phyloP scores from a whole-genome alignment of 2,888 invertebrate genomes.

The Teleiodes luculella region DNA sequence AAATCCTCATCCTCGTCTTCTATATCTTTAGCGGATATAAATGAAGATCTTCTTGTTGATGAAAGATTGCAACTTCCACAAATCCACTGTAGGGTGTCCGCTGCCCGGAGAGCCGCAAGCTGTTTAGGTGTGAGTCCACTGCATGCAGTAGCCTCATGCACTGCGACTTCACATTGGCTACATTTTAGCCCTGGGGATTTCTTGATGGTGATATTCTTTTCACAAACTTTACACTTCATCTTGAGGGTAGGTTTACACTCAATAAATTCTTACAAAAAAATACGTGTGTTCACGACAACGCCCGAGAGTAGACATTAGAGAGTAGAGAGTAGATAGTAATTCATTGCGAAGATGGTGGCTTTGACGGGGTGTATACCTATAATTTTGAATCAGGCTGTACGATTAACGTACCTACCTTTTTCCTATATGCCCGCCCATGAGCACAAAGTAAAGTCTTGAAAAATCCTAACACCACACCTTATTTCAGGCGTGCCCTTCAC shows the following conservation, averaged over 20 bases:
- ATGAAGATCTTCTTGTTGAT: neutral
- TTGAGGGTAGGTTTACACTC: neutral
- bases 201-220: conserved; percentile 2
- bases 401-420: too few species aligned
- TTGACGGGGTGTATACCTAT: too few species aligned
- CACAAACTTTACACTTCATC: conserved; percentile 1
- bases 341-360: too few species aligned
- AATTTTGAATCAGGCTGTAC: too few species aligned
- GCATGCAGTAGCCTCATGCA: conserved; percentile 14
- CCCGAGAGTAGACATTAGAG: too few species aligned
- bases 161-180: conserved; percentile 11
- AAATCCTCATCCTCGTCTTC: conserved; percentile 18
- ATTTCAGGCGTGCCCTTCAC: conserved; percentile 91
- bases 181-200: conserved; percentile 12
- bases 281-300: too few species aligned
- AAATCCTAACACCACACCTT: neutral
- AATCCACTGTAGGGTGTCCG: conserved; percentile 17
- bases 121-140: conserved; percentile 17
- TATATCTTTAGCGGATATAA: conserved; percentile 18
- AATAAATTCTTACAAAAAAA: too few species aligned
- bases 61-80: conserved; percentile 8
- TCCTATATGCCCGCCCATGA: too few species aligned
- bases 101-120: conserved; percentile 12
- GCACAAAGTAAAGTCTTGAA: too few species aligned
- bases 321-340: too few species aligned